Conservation (phyloP, 1,140 invertebrate genomes). For the Eueides isabella region DNA sequence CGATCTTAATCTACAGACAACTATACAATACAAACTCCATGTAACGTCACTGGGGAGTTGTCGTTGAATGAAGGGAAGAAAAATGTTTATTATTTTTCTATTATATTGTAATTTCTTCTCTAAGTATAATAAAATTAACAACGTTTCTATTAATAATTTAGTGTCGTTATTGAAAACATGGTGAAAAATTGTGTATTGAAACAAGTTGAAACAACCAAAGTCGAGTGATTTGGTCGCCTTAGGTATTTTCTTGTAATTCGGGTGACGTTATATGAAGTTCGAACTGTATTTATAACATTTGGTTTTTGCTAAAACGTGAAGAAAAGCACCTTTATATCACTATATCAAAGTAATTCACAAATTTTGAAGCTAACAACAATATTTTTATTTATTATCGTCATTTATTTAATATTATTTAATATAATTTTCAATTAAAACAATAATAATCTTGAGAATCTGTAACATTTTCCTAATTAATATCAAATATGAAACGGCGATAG, state of each 20-base stretch:
- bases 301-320: conserved; percentile 65
- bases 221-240: too few relatives aligned
- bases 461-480: conserved; percentile 9
- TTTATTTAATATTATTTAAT: not conserved
- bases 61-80: too few relatives aligned
- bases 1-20: conserved; percentile 63
- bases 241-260: too few relatives aligned
- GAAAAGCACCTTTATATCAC: conserved; percentile 69
- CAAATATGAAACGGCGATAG: not conserved
- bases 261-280: too few relatives aligned
- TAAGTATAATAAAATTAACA: too few relatives aligned
- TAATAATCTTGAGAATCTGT: conserved; percentile 8
- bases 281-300: conserved; percentile 48
- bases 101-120: too few relatives aligned
- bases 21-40: conserved; percentile 27
- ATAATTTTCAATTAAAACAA: not conserved
- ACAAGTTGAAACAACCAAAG: too few relatives aligned
- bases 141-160: too few relatives aligned
- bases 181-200: too few relatives aligned
- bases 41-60: too few relatives aligned
- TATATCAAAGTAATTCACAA: conserved; percentile 33
- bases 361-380: conserved; percentile 1
- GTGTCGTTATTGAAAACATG: too few relatives aligned
- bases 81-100: too few relatives aligned
- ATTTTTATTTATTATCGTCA: not conserved